Base-by-base conservation (phyloP, 2,113 vertebrate genomes). In the Sinocyclocheilus rhinocerous region DNA sequence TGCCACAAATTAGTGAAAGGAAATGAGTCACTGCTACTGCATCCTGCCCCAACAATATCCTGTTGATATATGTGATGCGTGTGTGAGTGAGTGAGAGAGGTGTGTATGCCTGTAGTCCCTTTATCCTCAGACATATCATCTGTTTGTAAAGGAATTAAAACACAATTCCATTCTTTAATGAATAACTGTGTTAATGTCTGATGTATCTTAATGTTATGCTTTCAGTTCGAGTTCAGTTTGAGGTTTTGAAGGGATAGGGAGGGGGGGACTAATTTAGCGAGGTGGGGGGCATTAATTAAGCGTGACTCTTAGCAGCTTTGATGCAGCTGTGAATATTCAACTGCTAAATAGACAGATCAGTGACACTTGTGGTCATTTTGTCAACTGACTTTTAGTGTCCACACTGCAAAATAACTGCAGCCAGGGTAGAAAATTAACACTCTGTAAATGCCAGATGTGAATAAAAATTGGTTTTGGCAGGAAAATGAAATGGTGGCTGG, bases 11-110 rank as follows among this genome's bases (percentile, higher is more conserved):
- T 72, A 84, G 76, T 63, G 63, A 85, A 29, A 88, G 89, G 89
- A 90, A 90, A 79, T 88, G 89, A 90, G 82, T 90, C 89, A 88
- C 52, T 86, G 85, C 77, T 67, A 82, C 82, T 86, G 83, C 85
- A 85, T 90, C 89, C 89, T 90, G 85, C 87, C 67, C n/a, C 42
- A 59, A 78, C 81, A 86, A 72, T 87, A 88, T 88, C 76, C 84
- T 84, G 86, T 88, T 89, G 76, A 84, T 76, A 76, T 85, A 59
- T 69, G 39, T 61, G 78, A 79, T 65, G 75, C 20, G 24, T 4
- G n/a, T 0, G 24, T 10, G 72, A 5, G 36, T 36, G 45, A 20
- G 52, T 61, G 63, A 3, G 61, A 76, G 52, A 24, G 80, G 85
- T 24, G 76, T 63, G 67, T 36, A 81, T 24, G 33, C 26, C 75